Conservation (phyloP, 1,140 invertebrate genomes). For the Trichomalopsis sarcophagae region DNA sequence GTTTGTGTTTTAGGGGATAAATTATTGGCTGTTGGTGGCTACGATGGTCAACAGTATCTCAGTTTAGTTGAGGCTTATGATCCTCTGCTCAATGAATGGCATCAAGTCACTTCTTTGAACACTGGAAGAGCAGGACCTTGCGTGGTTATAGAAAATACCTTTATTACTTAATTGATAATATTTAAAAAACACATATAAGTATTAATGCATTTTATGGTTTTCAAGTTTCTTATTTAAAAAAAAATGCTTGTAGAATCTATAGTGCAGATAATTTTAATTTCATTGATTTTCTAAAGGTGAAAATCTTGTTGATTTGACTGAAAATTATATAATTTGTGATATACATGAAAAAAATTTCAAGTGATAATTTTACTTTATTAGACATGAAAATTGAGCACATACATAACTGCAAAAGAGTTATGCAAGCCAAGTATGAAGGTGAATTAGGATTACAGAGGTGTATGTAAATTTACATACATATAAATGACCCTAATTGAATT, state of each 20-base stretch:
- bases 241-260: not conserved
- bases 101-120: slow-evolving; percentile 83
- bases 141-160: slow-evolving; percentile 78
- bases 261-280: not conserved
- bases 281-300: not conserved
- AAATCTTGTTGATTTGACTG: slow-evolving; percentile 9
- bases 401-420: not conserved
- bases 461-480: too few species aligned
- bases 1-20: slow-evolving; percentile 92
- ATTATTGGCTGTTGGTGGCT: slow-evolving; percentile 93
- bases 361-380: slow-evolving; percentile 7
- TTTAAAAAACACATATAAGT: slow-evolving; percentile 11
- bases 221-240: slow-evolving; percentile 4
- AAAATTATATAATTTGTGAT: slow-evolving; percentile 16
- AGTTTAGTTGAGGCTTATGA: slow-evolving; percentile 95
- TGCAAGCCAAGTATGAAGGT: not conserved
- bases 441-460: not conserved
- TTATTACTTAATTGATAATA: slow-evolving; percentile 6
- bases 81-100: slow-evolving; percentile 91
- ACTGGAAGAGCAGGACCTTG: slow-evolving; percentile 90
- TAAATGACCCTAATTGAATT: too few species aligned
- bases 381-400: not conserved
- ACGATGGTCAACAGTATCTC: slow-evolving; percentile 95
- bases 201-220: slow-evolving; percentile 43
- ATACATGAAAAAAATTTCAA: not conserved